Base-by-base conservation (phyloP, 2,113 vertebrate genomes). In the Myodes glareolus region DNA sequence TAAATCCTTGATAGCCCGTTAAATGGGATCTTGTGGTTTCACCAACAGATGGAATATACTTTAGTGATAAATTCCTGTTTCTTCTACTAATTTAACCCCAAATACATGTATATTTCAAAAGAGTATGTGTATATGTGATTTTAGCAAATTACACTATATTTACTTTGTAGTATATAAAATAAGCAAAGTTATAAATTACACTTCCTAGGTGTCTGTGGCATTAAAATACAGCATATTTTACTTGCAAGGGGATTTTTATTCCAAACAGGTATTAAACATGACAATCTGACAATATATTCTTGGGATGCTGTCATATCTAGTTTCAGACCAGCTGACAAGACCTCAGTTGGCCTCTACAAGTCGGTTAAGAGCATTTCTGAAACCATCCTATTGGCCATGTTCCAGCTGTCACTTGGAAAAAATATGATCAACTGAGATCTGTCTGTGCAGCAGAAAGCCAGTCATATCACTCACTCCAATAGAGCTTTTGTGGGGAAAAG, bases 251-350 rank as follows among this genome's bases (percentile, higher is more conserved):
- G 84, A 78, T 93, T 97, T 97, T 88, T 78, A 84, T 82, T 96
- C 33, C 21, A 87, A 87, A 82, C 87, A 95, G 61, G 14, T 87
- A 95, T 81, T 23, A 45, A 84, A 96, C 67, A n/a, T 94, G 75
- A 92, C 95, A 97, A 8, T 85, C 61, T 88, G 78, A 75, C 92
- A 52, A 0, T 94, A 63, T 84, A 63, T 95, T 82, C n/a, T 76
- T 96, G 96, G 47, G 55, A 78, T 80, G 33, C 84, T 86, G 45
- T 94, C 92, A 88, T n/a, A 67, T 39, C n/a, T 84, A 52, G 78
- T 93, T 58, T 92, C 52, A 96, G 88, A 96, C 96, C 90, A 92
- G 25, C 76, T 91, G 88, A 94, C 55, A 94, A 52, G 80, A 72
- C 65, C 76, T 95, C 55, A 67, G 80, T 77, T 75, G 63, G 67